Evolutionary conservation across 2,888 invertebrate genomes (phyloP).

Genomic region (Alloscopus bannaensis): DNA sequence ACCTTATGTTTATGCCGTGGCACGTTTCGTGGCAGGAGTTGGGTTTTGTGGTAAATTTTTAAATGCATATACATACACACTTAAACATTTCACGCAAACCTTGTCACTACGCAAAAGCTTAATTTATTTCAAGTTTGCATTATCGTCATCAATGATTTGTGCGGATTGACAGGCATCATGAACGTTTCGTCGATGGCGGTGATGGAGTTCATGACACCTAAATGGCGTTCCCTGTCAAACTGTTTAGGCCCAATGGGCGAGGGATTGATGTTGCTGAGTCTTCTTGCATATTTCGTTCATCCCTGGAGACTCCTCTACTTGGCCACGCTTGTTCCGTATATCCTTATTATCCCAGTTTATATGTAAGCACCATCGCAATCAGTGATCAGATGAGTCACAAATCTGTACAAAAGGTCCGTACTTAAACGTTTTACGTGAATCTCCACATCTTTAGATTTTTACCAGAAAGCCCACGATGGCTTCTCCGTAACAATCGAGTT

Average conservation of each 20-base stretch:
- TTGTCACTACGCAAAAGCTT: no score
- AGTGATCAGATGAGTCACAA: no score
- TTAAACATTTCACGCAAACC: no score
- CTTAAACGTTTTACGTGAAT: not conserved
- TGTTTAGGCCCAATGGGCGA: slow-evolving; percentile 67
- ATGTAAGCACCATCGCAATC: slow-evolving; percentile 64
- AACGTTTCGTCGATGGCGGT: slow-evolving; percentile 53
- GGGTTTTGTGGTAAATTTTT: slow-evolving; percentile 64
- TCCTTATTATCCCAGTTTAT: slow-evolving; percentile 63
- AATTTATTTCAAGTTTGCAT: not conserved
- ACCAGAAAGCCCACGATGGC: slow-evolving; percentile 71
- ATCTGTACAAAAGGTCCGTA: not conserved
- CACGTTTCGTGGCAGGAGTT: slow-evolving; percentile 63
- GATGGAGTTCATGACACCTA: slow-evolving; percentile 68
- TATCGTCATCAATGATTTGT: not conserved
- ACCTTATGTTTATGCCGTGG: slow-evolving; percentile 64
- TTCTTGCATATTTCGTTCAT: slow-evolving; percentile 65
- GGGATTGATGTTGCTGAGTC: slow-evolving; percentile 68
- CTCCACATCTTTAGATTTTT: slow-evolving; percentile 54
- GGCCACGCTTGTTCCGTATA: slow-evolving; percentile 58
- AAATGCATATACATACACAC: not conserved
- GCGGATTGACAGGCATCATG: slow-evolving; percentile 48
- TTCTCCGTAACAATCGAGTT: slow-evolving; percentile 64
- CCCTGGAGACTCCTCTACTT: slow-evolving; percentile 67
- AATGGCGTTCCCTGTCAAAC: slow-evolving; percentile 65